Conservation (phyloP, 2,113 vertebrate species). For the Ceyx melanurus region DNA sequence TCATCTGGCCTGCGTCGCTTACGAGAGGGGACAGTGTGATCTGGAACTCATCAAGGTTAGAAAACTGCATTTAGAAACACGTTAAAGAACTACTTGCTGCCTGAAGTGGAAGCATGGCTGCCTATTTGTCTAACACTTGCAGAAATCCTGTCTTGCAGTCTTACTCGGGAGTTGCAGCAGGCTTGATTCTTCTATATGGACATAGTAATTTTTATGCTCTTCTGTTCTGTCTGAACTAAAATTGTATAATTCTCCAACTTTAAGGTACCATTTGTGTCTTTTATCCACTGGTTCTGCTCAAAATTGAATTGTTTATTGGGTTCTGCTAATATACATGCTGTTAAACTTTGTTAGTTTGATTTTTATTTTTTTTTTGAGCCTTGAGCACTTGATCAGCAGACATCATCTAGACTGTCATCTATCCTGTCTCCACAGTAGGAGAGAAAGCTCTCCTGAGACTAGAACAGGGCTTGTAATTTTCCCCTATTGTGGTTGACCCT, state of each 20-base stretch:
- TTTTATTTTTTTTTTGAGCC: neutral
- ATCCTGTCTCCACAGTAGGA: neutral
- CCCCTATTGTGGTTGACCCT: neutral
- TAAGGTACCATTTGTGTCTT: neutral
- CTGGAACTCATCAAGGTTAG: conserved; percentile 90
- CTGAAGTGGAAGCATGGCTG: neutral
- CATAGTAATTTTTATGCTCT: neutral
- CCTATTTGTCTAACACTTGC: neutral
- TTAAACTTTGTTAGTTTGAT: neutral
- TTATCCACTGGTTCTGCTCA: neutral
- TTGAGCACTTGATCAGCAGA: neutral
- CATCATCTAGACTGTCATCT: neutral
- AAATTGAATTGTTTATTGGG: neutral
- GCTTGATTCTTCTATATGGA: neutral
- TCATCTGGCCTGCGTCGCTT: conserved; percentile 89
- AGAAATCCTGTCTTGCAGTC: neutral
- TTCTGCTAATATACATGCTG: neutral
- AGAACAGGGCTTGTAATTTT: neutral
- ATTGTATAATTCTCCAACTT: neutral
- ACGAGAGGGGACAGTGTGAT: conserved; percentile 90
- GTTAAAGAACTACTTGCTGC: neutral
- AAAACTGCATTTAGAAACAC: neutral
- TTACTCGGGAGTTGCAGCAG: neutral
- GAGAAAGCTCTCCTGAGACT: neutral
- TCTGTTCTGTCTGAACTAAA: neutral